These are phyloP conservation scores for Caenorhabditis tropicalis DNA, from an alignment of 1,140 invertebrate genomes.

Conservation along the genomic window DNA sequence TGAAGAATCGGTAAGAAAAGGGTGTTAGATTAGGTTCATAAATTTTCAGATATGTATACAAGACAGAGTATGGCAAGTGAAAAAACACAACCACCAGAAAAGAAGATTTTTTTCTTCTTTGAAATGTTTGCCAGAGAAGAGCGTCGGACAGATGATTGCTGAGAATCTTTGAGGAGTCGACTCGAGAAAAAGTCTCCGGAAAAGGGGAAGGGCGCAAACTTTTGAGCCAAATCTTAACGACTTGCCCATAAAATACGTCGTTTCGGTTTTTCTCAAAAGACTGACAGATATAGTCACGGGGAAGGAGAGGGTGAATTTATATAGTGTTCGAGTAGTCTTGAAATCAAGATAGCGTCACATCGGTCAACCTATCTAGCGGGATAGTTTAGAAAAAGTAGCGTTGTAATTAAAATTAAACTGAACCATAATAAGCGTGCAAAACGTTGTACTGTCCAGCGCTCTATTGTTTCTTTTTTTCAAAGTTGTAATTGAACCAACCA, in stretches of 20 bases:
- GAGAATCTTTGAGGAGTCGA: conserved; percentile 25
- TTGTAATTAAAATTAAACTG: too few relatives aligned
- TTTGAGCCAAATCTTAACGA: conserved; percentile 39
- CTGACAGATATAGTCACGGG: background rate
- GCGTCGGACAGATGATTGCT: conserved; percentile 17
- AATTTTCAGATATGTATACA: background rate
- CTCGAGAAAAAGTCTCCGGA: conserved; percentile 16
- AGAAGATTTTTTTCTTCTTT: background rate
- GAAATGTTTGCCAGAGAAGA: background rate
- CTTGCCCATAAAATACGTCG: conserved; percentile 29
- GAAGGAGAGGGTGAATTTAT: background rate
- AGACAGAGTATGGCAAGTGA: background rate
- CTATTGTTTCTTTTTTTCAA: too few relatives aligned
- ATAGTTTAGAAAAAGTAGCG: too few relatives aligned
- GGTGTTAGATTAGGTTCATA: conserved; percentile 25
- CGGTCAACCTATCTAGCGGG: too few relatives aligned
- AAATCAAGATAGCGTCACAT: too few relatives aligned
- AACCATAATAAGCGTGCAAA: too few relatives aligned
- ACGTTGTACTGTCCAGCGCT: too few relatives aligned
- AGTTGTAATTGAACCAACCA: too few relatives aligned
- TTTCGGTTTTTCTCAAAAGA: conserved; percentile 25
- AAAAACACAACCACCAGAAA: background rate
- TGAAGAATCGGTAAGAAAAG: background rate
- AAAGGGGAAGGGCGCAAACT: conserved; percentile 36
- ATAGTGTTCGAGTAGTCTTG: conserved; percentile 7